These are phyloP conservation scores for Pipistrellus kuhlii DNA, from an alignment of 2,797 vertebrate species.

Conservation along the genomic window DNA sequence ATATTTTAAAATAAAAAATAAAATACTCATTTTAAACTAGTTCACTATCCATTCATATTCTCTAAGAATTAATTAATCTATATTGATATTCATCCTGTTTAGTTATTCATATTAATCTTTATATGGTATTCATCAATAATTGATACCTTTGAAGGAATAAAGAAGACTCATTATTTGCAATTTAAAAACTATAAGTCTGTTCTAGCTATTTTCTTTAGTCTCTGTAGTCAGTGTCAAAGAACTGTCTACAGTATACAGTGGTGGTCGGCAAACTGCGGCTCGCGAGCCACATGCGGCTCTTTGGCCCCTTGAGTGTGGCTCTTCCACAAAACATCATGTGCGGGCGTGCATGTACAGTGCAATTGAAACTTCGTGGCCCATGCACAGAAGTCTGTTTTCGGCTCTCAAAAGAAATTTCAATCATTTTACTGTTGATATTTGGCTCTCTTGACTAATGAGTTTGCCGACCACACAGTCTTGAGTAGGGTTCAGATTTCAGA, in stretches of 20 bases:
- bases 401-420: too few relatives aligned
- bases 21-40: neutral
- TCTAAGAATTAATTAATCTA: constrained; percentile 6
- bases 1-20: too few relatives aligned
- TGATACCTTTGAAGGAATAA: neutral
- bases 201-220: neutral
- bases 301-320: too few relatives aligned
- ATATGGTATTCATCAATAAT: neutral
- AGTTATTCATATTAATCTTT: too few relatives aligned
- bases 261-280: too few relatives aligned
- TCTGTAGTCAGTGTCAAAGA: neutral
- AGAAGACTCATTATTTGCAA: neutral
- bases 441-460: too few relatives aligned
- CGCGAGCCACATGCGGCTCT: too few relatives aligned
- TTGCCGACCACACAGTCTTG: neutral
- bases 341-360: too few relatives aligned
- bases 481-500: constrained; percentile 48
- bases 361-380: too few relatives aligned
- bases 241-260: neutral
- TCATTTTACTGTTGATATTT: too few relatives aligned
- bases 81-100: neutral
- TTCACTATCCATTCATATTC: neutral
- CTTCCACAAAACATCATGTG: too few relatives aligned
- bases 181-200: neutral
- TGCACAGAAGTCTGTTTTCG: too few relatives aligned